Percentiles rank a stretch among this genome's conserved stretches.
Evolutionary conservation across 2,113 vertebrate species (phyloP).

Genomic region (Daphoenositta chrysoptera): DNA sequence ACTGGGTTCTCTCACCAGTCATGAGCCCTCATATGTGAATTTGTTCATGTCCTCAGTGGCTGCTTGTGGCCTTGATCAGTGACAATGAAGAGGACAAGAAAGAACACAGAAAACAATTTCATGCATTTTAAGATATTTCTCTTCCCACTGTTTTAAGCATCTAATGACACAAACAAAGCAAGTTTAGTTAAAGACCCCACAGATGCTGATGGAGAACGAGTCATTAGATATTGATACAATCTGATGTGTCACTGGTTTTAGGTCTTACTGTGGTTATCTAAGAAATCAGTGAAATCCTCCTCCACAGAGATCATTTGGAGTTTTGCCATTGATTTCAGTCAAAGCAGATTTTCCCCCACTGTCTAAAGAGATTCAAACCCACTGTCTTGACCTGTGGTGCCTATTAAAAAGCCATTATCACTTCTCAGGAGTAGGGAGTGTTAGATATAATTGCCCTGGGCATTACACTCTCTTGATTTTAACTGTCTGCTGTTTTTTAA

Average conservation of each 20-base stretch:
- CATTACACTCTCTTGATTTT: conserved; percentile 15
- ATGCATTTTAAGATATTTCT: not conserved
- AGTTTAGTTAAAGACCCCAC: not conserved
- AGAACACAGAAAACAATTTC: not conserved
- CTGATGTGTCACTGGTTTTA: not conserved
- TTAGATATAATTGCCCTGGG: not conserved
- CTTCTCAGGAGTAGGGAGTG: not conserved
- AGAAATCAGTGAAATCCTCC: not conserved
- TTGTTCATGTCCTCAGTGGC: not conserved
- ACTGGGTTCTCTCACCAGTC: not conserved
- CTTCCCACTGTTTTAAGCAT: not conserved
- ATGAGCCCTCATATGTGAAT: not conserved
- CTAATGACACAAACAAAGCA: not conserved
- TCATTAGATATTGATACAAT: not conserved
- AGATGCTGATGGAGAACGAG: not conserved
- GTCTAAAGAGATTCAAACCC: not conserved
- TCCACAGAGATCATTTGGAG: not conserved
- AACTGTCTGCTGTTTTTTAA: not conserved
- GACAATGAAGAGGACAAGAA: not conserved
- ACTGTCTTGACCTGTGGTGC: conserved; percentile 1
- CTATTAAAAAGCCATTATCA: conserved; percentile 45
- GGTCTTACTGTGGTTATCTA: not conserved
- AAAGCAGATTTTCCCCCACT: not conserved
- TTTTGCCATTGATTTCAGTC: not conserved
- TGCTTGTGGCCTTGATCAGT: not conserved